Evolutionary conservation across 2,888 invertebrate genomes (phyloP).

Genomic region (Himalopsyche japonica): DNA sequence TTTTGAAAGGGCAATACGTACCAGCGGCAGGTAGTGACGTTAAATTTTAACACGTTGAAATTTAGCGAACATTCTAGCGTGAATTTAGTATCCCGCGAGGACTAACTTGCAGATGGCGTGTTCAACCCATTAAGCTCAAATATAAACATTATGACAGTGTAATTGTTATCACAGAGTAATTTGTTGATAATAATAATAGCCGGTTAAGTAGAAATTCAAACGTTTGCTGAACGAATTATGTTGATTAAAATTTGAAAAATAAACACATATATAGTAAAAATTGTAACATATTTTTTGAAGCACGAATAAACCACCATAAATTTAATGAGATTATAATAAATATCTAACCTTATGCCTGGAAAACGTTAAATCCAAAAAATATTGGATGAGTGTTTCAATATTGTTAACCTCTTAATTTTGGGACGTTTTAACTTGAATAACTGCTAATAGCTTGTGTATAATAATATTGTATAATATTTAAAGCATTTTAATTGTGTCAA

Average conservation of each 20-base stretch:
- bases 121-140: not conserved
- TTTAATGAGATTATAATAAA: too few species aligned
- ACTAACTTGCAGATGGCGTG: not conserved
- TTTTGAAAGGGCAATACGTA: not conserved
- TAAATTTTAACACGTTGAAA: constrained; percentile 2
- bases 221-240: not conserved
- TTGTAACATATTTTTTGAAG: too few species aligned
- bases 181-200: not conserved
- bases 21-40: not conserved
- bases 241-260: not conserved
- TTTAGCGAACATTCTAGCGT: not conserved
- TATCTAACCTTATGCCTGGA: too few species aligned
- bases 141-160: not conserved
- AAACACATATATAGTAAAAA: too few species aligned
- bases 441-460: too few species aligned
- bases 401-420: too few species aligned
- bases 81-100: not conserved
- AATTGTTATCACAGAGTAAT: not conserved
- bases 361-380: too few species aligned
- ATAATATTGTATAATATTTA: too few species aligned
- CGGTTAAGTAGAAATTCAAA: not conserved
- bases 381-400: too few species aligned
- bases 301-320: too few species aligned
- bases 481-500: too few species aligned
- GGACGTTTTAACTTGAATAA: too few species aligned